A percentile compares a stretch with the other conserved stretches of the same genome.
Evolutionary conservation across 2,113 vertebrate species (phyloP).

Genomic region (Chaetura pelagica): DNA sequence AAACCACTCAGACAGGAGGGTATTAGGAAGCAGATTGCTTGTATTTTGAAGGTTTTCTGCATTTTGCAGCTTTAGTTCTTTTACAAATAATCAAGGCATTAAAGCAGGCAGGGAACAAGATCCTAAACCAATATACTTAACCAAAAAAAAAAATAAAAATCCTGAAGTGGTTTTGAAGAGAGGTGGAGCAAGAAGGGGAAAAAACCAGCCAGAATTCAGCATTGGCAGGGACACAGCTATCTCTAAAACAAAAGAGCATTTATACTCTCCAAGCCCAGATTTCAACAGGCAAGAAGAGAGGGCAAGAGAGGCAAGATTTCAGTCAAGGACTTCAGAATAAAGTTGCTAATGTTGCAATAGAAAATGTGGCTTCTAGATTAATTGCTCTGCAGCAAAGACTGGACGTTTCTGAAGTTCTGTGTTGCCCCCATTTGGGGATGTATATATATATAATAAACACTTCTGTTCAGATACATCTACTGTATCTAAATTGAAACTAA

Average conservation of each 20-base stretch:
- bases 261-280: constrained; percentile 7
- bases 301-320: neutral
- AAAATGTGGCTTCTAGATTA: neutral
- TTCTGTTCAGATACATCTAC: neutral
- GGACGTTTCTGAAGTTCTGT: neutral
- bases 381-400: neutral
- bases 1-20: neutral
- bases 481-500: neutral
- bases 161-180: constrained; percentile 62
- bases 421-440: neutral
- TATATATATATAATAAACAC: neutral
- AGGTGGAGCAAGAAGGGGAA: constrained; percentile 66
- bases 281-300: constrained; percentile 6
- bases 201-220: neutral
- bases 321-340: neutral
- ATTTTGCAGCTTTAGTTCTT: constrained; percentile 18
- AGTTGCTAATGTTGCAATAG: neutral
- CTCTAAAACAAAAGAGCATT: constrained; percentile 67
- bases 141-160: neutral
- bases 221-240: constrained; percentile 48
- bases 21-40: neutral
- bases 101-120: neutral
- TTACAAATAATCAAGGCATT: neutral
- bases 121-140: constrained; percentile 30
- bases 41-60: neutral